Base-by-base conservation (phyloP, 2,888 invertebrate genomes). In the Lordiphosa fenestrarum region DNA sequence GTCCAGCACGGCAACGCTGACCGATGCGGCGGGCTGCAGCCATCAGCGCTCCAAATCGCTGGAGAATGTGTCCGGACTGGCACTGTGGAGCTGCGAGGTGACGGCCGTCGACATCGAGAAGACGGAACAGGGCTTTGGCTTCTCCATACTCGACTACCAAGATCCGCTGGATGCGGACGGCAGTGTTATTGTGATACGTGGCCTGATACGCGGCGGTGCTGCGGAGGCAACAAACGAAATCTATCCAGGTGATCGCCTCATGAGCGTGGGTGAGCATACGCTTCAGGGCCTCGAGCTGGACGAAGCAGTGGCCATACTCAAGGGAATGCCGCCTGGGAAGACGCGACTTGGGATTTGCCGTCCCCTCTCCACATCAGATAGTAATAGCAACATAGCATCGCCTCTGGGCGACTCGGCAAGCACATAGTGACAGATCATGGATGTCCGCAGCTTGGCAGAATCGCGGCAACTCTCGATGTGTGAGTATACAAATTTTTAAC, bases 81-180 rank as follows among this genome's bases (percentile, higher is more conserved):
- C 98, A 38, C 95, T 98, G 94, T 99, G 99, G 99, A 96, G 95
- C 85, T 95, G 95, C 66, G 96, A 97, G 84, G 95, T 98, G 64
- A 96, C 98, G 77, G 94, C 95, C 82, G 95, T 99, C 67, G 94
- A 97, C 88, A 92, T 99, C 67, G 91, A 94, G 58, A 99, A 99
- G 91, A 96, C 96, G 73, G 98, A 98, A 87, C 93, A 96, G 84
- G 99, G 99, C 50, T 93, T 99, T 64, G 99, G 99, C 66, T 99
- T 99, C 91, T 98, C 98, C 74, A 98, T 99, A 86, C 92, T 99
- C 69, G 99, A 97, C 90, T 97, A 97, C 90, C 97, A 97, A 93
- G 99, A 99, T 91, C 99, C 99, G 38, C 92, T 98, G 86, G 98
- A 99, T 91, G 94, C 97, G 55, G 94, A 94, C 84, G 96, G 97